Base-by-base conservation (phyloP, 2,888 invertebrate species). In the Cheilosia vernalis region DNA sequence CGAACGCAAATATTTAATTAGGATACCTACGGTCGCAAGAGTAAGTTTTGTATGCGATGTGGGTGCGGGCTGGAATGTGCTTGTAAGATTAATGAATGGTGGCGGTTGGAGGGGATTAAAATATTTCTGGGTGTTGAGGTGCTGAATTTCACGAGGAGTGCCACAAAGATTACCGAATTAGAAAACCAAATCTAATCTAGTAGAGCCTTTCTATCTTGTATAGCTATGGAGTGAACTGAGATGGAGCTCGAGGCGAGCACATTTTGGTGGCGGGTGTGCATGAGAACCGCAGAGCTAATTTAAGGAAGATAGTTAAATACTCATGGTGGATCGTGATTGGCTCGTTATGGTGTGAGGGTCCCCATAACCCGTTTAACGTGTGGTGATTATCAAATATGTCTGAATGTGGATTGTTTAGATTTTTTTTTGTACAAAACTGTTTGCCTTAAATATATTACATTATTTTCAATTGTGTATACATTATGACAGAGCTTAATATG, bases 171-270 rank as follows among this genome's bases (percentile, higher is more conserved):
- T 74, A 80, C 64, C 74, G 74, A 74, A 84, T 84, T 80, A 74
- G 64, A 61, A 80, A 80, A 74, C 80, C 74, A 80, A 84, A 80
- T 80, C 69, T 70, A 80, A 80, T 74, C 74, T 84, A 74, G 74
- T 80, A 70, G 84, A 80, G 69, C 64, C 74, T 69, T 27, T 40
- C 33, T 44, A 64, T n/a, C 30, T 49, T 24, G 13, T n/a, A 27
- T n/a, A 1, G 15, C 19, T 7, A 4, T 9, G 10, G 17, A n/a
- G 42, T 19, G 10, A 6, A 40, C 6, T 49, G 37, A 49, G 19
- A 24, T 47, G 42, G 30, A 61, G 44, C 56, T 5, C 17, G 5
- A 21, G 24, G n/a, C 49, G n/a, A 61, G 55, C 60, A 70, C 40
- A 42, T 60, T 56, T 42, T 30, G 27, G 44, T 42, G 15, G 21